Evolutionary conservation across 2,888 invertebrate species (phyloP), one percentile per base, ranked within the genome.

Genomic region (Cosmopolites sordidus): DNA sequence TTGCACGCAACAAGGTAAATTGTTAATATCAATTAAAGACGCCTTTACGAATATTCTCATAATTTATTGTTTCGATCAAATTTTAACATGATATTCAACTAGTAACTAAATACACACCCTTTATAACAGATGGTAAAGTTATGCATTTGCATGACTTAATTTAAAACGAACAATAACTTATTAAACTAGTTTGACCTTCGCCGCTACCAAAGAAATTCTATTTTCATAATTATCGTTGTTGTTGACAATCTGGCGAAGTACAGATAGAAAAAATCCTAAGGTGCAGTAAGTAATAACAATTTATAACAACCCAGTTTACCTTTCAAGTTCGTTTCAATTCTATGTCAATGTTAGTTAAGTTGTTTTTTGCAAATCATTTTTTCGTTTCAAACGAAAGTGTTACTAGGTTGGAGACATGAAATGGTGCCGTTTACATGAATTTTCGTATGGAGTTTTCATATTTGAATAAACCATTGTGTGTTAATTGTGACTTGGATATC

Each of bases 311-410:
- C 51, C 33, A 45, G 51, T 51, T 51, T 45, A 41, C 44, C 51
- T 51, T 51, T 45, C 51, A 51, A 51, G 51, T 51, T 51, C 51
- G 30, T 45, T 44, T 40, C 39, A 44, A 51, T 51, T 51, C 30
- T 51, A 45, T 51, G 51, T 40, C 51, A 51, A 51, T 51, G 51
- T 51, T 44, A 40, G 22, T 43, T 14, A 43, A 49, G 43, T 43
- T 22, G 30, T 17, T 49, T 49, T 49, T 43, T 49, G 39, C 49
- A 49, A 22, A 15, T 48, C 17, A 43, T 14, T 43, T 42, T 48
- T 48, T 22, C 37, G 16, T 16, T 12, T 33, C 33, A 33, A 33
- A 11, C 8, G 12, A n/a, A 48, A 48, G 30, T 48, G 41, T n/a
- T 46, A 38, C 46, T 46, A 46, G 46, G 46, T 46, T 46, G 37